Conservation (phyloP, 2,888 invertebrate genomes). For the Torymus texanus region DNA sequence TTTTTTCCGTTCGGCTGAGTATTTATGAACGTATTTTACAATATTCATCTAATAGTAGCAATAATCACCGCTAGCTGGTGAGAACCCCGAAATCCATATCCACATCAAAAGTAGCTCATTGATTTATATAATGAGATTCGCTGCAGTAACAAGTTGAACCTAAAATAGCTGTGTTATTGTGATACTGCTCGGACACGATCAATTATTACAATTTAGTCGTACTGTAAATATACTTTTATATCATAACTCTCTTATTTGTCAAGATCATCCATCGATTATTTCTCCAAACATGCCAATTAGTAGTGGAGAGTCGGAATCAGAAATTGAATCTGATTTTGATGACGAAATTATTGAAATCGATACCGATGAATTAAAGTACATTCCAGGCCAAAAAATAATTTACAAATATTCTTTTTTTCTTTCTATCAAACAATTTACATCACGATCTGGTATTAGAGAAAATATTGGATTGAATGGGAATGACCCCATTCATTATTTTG, state of each 20-base stretch:
- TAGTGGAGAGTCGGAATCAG: conserved; percentile 33
- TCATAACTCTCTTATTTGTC: conserved; percentile 1
- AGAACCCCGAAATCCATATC: too few species aligned
- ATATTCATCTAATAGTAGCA: too few species aligned
- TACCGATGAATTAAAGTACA: conserved; percentile 15
- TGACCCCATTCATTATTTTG: conserved; percentile 24
- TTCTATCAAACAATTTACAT: conserved; percentile 28
- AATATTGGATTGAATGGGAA: conserved; percentile 15
- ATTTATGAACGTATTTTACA: too few species aligned
- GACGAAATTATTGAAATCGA: conserved; percentile 20
- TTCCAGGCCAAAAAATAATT: conserved; percentile 15
- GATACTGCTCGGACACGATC: background rate
- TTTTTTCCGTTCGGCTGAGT: too few species aligned
- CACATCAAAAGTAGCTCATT: too few species aligned
- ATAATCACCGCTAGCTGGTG: too few species aligned
- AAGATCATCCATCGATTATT: conserved; percentile 9
- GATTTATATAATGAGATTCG: too few species aligned
- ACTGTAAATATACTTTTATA: conserved; percentile 2
- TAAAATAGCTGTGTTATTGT: conserved; percentile 20
- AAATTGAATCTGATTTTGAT: conserved; percentile 23
- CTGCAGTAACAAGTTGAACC: background rate
- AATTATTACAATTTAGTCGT: background rate
- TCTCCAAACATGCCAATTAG: conserved; percentile 21
- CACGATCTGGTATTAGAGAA: conserved; percentile 18
- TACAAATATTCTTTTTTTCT: conserved; percentile 22